Evolutionary conservation across 92 coral and sea anemone genomes (phyloP).

Genomic region (Desmophyllum pertusum): DNA sequence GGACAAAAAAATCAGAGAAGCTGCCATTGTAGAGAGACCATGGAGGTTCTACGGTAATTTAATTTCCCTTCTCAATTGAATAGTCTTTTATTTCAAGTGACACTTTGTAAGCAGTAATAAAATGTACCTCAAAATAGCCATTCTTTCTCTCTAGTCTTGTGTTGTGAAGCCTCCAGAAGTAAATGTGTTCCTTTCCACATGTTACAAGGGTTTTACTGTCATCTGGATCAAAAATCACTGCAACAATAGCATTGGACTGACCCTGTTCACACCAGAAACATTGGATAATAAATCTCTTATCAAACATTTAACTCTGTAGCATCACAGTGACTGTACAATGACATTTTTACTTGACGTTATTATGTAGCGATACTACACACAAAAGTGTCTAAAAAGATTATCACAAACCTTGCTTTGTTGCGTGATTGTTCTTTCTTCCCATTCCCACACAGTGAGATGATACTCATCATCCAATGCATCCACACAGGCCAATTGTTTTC

Average conservation of each 20-base stretch:
- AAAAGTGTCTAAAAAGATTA: too few relatives aligned
- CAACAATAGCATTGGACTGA: constrained; percentile 57
- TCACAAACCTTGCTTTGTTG: constrained; percentile 77
- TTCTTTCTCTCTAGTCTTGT: constrained; percentile 82
- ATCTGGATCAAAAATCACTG: constrained; percentile 79
- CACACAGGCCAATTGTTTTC: constrained; percentile 72
- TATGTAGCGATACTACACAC: too few relatives aligned
- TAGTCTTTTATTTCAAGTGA: too few relatives aligned
- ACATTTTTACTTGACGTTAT: too few relatives aligned
- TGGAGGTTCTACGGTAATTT: too few relatives aligned
- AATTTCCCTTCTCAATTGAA: too few relatives aligned
- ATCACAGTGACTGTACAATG: too few relatives aligned
- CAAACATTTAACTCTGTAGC: background rate
- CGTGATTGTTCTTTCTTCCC: constrained; percentile 76
- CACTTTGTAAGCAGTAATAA: background rate
- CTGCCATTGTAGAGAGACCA: too few relatives aligned
- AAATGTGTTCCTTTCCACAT: constrained; percentile 81
- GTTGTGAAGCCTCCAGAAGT: constrained; percentile 89
- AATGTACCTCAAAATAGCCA: constrained; percentile 78
- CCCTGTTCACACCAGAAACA: constrained; percentile 31
- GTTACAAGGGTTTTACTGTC: constrained; percentile 79
- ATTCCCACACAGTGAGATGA: constrained; percentile 79
- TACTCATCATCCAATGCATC: constrained; percentile 72
- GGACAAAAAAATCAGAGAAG: too few relatives aligned
- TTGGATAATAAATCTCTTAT: too few relatives aligned